These are phyloP conservation scores for Ashinkailepas kermadecensis DNA, from an alignment of 2,888 invertebrate genomes.

Conservation along the genomic window DNA sequence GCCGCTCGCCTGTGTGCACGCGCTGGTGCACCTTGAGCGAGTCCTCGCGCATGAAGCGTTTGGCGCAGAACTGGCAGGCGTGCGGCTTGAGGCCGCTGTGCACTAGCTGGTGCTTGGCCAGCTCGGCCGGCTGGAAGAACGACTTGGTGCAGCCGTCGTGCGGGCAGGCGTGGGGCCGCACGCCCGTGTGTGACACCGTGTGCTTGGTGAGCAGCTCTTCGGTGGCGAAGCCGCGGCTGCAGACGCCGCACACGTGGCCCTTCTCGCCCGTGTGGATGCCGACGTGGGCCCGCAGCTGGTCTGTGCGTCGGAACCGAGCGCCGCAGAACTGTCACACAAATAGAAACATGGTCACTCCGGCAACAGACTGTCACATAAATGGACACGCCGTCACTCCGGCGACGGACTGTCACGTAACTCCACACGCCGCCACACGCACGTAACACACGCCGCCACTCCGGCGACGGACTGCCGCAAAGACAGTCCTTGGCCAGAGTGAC, in stretches of 20 bases:
- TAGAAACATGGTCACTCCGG: no score
- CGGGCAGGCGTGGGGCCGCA: background rate
- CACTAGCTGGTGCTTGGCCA: background rate
- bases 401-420: no score
- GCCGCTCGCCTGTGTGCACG: slow-evolving; percentile 19
- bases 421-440: no score
- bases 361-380: no score
- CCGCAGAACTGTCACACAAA: background rate
- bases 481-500: no score
- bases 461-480: no score
- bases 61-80: background rate
- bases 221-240: slow-evolving; percentile 5
- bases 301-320: background rate
- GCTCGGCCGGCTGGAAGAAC: background rate
- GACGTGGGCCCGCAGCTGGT: background rate
- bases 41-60: slow-evolving; percentile 3
- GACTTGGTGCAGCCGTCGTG: slow-evolving; percentile 10
- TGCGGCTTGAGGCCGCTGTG: slow-evolving; percentile 9
- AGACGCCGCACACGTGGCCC: background rate
- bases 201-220: background rate
- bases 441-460: no score
- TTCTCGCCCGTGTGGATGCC: slow-evolving; percentile 18
- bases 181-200: slow-evolving; percentile 10
- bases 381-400: no score
- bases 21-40: slow-evolving; percentile 22